Base-by-base conservation (phyloP, 2,888 invertebrate species). In the Elegia similella region DNA sequence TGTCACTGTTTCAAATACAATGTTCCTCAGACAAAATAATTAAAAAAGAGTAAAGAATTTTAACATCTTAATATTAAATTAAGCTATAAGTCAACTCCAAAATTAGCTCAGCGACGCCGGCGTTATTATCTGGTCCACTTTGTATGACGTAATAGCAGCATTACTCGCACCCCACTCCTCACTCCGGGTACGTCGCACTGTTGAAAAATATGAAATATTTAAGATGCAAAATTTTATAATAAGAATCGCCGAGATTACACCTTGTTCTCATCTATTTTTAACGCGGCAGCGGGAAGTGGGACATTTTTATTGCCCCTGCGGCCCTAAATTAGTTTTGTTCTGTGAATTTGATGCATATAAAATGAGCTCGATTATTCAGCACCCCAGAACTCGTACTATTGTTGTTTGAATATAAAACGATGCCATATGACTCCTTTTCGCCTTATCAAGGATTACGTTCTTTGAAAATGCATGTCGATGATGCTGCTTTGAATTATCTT, bases 321-420 rank as follows among this genome's bases (percentile, higher is more conserved):
- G 85, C 82, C 81, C 77, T 82, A 86, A 88, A 91, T 91, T 89
- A 90, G 89, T 88, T 89, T 90, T 89, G 89, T 91, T 88, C 84
- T 84, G 83, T 80, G 84, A 86, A 85, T 89, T 88, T 90, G 90
- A 90, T 90, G 90, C 90, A 91, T 91, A 86, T 82, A 84, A 77
- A 89, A 91, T 89, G 89, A 90, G 84, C 80, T 82, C 86, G 82
- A 88, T 90, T 86, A 88, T 86, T 88, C 87, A 84, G 75, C 84
- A 70, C 86, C 84, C 84, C 73, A 68, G 76, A 74, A 80, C 78
- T 84, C 78, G 75, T 78, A 71, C 68, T 68, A 78, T 79, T 80
- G 80, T 79, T 74, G 76, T 80, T 85, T 88, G 82, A 87, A 86
- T 88, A 76, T 73, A 64, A 81, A 82, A 86, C 86, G 70, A 74